These are phyloP conservation scores for Ophioninae sp. DNA, from an alignment of 2,888 invertebrate genomes.

Conservation along the genomic window DNA sequence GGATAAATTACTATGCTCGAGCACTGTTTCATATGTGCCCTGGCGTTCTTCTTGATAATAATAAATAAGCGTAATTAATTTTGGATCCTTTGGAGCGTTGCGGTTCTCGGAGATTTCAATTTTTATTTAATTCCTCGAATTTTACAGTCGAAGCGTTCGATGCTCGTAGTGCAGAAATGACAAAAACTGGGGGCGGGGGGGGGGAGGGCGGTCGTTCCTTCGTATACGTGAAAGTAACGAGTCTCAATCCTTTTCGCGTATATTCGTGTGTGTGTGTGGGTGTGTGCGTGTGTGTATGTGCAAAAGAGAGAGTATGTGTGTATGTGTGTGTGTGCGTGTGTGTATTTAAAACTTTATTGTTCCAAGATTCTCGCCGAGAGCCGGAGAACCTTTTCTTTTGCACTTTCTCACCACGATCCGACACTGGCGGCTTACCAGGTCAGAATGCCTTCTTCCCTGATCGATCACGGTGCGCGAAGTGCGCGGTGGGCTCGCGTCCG, in stretches of 20 bases:
- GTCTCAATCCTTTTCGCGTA: too few species aligned
- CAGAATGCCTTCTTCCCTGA: constrained; percentile 74
- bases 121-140: constrained; percentile 5
- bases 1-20: constrained; percentile 54
- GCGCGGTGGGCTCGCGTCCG: constrained; percentile 40
- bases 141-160: constrained; percentile 13
- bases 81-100: constrained; percentile 62
- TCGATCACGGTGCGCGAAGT: constrained; percentile 55
- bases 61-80: constrained; percentile 71
- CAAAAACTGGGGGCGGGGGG: too few species aligned
- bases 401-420: constrained; percentile 73
- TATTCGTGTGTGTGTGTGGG: background rate
- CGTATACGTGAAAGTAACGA: background rate
- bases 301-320: background rate
- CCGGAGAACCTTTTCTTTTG: constrained; percentile 44
- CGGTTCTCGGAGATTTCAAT: constrained; percentile 7
- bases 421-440: constrained; percentile 80
- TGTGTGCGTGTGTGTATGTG: constrained; percentile 10
- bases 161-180: constrained; percentile 5
- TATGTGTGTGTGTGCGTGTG: constrained; percentile 23
- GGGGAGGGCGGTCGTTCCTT: too few species aligned
- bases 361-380: constrained; percentile 49
- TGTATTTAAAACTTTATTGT: constrained; percentile 27
- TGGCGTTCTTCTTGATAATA: constrained; percentile 28
- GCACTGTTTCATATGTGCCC: background rate